These are phyloP conservation scores for Babyrousa celebensis DNA, from an alignment of 2,797 vertebrate species.

Conservation along the genomic window DNA sequence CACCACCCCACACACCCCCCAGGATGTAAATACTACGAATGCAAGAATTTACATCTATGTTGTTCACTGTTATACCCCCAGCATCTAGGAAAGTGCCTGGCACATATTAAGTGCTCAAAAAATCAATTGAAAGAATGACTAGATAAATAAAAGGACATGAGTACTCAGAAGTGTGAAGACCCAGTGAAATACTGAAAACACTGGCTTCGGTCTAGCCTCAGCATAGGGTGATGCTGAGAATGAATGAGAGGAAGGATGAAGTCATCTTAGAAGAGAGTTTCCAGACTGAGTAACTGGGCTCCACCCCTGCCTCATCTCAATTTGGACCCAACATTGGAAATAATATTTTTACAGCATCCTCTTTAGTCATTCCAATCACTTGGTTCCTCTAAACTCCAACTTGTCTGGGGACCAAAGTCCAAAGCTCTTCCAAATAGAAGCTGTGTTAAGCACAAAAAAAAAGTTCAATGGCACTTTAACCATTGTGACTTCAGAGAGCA, in stretches of 20 bases:
- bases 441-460: neutral
- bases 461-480: slow-evolving; percentile 45
- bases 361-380: slow-evolving; percentile 67
- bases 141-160: neutral
- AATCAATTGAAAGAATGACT: neutral
- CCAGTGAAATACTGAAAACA: neutral
- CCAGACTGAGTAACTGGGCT: neutral
- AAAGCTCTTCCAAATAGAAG: slow-evolving; percentile 54
- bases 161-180: neutral
- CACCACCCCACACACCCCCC: neutral
- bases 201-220: neutral
- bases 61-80: neutral
- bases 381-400: slow-evolving; percentile 68
- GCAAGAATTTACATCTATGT: neutral
- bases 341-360: slow-evolving; percentile 67
- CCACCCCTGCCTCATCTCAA: neutral
- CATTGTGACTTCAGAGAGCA: slow-evolving; percentile 68
- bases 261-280: slow-evolving; percentile 39
- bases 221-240: neutral
- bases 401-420: slow-evolving; percentile 67
- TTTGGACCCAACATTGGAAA: slow-evolving; percentile 62
- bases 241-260: slow-evolving; percentile 70
- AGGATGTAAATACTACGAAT: neutral
- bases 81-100: neutral
- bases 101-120: neutral